Conservation (phyloP, 1,140 invertebrate genomes). For the Zaprionus gabonicus region DNA sequence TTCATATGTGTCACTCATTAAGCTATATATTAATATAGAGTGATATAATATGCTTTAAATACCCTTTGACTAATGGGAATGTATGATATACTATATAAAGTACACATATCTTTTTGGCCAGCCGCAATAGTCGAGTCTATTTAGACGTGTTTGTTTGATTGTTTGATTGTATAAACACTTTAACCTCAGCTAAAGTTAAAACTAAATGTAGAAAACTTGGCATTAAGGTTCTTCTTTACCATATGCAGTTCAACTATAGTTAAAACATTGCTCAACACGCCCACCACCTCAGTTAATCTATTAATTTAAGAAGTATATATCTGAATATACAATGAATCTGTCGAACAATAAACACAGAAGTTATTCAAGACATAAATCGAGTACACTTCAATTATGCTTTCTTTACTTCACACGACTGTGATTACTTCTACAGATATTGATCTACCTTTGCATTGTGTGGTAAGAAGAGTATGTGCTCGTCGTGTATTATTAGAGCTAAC, state of each 20-base stretch:
- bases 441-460: background rate
- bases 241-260: background rate
- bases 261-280: background rate
- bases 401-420: too few species aligned
- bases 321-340: background rate
- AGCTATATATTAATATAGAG: too few species aligned
- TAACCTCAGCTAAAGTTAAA: background rate
- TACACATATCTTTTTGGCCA: too few species aligned
- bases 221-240: rapidly evolving
- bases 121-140: too few species aligned
- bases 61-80: too few species aligned
- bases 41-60: too few species aligned
- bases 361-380: too few species aligned
- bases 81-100: too few species aligned
- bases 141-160: background rate
- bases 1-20: background rate
- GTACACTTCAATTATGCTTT: too few species aligned
- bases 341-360: too few species aligned
- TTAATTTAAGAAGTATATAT: background rate
- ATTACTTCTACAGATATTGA: too few species aligned
- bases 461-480: background rate
- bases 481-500: background rate
- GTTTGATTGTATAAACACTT: background rate
- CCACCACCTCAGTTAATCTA: too few species aligned
- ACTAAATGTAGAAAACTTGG: background rate